These are phyloP conservation scores for Phrynosoma blainvillii DNA, from an alignment of 2,113 vertebrate genomes.

Conservation along the genomic window DNA sequence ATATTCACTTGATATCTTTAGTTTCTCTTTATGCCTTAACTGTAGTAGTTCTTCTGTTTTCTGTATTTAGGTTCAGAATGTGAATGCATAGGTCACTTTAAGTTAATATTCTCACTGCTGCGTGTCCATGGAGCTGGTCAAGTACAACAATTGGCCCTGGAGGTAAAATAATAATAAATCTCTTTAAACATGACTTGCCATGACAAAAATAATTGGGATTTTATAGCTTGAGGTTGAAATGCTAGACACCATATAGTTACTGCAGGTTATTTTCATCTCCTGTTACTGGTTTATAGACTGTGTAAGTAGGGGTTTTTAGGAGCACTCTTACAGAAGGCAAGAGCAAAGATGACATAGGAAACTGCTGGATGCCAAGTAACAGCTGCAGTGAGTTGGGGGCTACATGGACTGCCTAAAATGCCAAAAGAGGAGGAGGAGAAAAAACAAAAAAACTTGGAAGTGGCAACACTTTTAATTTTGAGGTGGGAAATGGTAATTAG, in stretches of 20 bases:
- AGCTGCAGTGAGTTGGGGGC: no score
- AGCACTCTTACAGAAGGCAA: background rate
- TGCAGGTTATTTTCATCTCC: background rate
- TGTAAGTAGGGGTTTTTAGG: background rate
- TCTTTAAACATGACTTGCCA: background rate
- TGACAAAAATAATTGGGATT: background rate
- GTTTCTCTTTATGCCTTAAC: background rate
- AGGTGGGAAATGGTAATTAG: no score
- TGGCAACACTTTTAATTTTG: no score
- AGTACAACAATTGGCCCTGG: constrained; percentile 95
- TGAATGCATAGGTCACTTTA: constrained; percentile 98
- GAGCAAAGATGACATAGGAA: background rate
- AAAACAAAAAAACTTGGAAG: no score
- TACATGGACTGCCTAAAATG: no score
- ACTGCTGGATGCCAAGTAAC: no score
- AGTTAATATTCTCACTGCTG: constrained; percentile 95
- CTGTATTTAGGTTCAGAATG: constrained; percentile 88
- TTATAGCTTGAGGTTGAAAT: background rate
- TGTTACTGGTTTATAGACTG: background rate
- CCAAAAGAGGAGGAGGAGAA: no score
- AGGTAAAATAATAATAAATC: constrained; percentile 80
- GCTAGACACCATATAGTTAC: background rate
- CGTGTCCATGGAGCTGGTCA: constrained; percentile 96
- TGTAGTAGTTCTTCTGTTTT: background rate
- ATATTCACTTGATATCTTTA: background rate